Evolutionary conservation across 2,888 invertebrate genomes (phyloP), one percentile per base, ranked within the genome.

Genomic region (Hetaerina titia): DNA sequence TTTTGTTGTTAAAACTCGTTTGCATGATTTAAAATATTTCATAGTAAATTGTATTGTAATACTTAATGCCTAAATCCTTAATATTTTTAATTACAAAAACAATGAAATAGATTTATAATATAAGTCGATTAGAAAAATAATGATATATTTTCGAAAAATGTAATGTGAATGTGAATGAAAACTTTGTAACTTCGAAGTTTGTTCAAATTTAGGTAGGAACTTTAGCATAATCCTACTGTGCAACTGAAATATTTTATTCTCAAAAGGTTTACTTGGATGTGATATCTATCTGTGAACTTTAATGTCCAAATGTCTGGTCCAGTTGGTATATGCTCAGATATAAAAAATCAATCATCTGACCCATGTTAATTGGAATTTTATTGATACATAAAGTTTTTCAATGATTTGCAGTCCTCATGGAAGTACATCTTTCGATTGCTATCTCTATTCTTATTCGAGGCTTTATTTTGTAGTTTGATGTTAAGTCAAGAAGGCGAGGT

Each of bases 81-180:
- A 81, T 81, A 81, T 81, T 81, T 81, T 81, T 81, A 81, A 81
- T 81, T 81, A 31, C 31, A 81, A 25, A 81, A 13, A 25, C 81
- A 81, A 81, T 81, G 81, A 13, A 9, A 81, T 81, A 81, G 25
- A 81, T 81, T 81, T 81, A 81, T 31, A 31, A 81, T 81, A 31
- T 81, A 31, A 81, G n/a, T 69, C 69, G 7, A 22, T 69, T 19
- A 69, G 31, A 25, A 69, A 45, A 64, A 90, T 64, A 45, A 64
- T 31, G 45, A 90, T 92, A 92, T 92, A 92, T 92, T 92, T 92
- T 69, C 69, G 92, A 64, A 69, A 92, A 56, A 69, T 92, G 69
- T 92, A 92, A 92, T 69, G 92, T 92, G 31, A 56, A 69, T 56
- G 69, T 74, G 69, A 69, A 56, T 6, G 81, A 13, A 81, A 15